Conservation (phyloP, 1,140 invertebrate genomes). For the Asbolus verrucosus region DNA sequence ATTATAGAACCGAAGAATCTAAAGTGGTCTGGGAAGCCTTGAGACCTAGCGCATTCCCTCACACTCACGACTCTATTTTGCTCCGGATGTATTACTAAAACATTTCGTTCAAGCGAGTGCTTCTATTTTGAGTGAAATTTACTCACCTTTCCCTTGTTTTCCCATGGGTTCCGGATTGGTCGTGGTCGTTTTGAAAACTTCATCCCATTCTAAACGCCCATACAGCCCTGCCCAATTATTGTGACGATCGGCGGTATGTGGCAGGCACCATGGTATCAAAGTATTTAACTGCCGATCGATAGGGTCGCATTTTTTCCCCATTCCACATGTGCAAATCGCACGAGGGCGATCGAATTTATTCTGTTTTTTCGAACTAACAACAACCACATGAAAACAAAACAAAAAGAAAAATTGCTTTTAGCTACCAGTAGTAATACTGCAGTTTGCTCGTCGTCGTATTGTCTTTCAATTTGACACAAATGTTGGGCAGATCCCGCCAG, state of each 20-base stretch:
- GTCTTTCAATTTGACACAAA: constrained; percentile 77
- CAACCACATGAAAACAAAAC: not conserved
- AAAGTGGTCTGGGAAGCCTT: constrained; percentile 87
- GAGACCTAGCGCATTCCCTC: constrained; percentile 87
- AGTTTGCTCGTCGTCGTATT: constrained; percentile 74
- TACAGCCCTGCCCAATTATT: constrained; percentile 86
- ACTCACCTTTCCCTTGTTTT: constrained; percentile 76
- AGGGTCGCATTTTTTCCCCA: constrained; percentile 76
- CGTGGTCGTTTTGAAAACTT: constrained; percentile 86
- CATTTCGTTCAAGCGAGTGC: no score
- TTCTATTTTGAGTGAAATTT: no score
- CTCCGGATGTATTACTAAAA: constrained; percentile 81
- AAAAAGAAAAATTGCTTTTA: no score
- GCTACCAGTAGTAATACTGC: constrained; percentile 64
- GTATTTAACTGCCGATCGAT: constrained; percentile 86
- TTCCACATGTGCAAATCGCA: constrained; percentile 85
- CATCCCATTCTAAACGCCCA: constrained; percentile 86
- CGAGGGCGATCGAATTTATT: constrained; percentile 72
- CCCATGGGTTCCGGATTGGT: constrained; percentile 95
- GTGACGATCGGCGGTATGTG: constrained; percentile 88
- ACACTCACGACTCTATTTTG: constrained; percentile 87
- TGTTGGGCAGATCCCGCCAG: constrained; percentile 89
- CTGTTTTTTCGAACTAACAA: constrained; percentile 76
- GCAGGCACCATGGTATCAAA: constrained; percentile 90
- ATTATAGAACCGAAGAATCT: constrained; percentile 80